Evolutionary conservation across 2,113 vertebrate species (phyloP).

Genomic region (Silurus meridionalis): DNA sequence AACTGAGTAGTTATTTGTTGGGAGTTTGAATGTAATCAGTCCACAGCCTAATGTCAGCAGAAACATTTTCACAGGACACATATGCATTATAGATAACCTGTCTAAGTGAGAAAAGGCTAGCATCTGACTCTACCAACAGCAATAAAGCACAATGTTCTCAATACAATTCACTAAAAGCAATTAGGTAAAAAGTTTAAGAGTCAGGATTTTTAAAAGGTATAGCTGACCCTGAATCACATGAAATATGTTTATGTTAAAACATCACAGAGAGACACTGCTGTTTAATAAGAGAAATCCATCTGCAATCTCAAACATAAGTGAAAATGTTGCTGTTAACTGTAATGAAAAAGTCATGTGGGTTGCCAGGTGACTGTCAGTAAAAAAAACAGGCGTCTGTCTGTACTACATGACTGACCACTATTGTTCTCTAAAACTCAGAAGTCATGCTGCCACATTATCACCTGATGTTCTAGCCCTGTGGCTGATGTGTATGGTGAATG

Average conservation of each 20-base stretch:
- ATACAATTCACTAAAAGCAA: not conserved
- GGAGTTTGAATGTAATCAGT: slow-evolving; percentile 1
- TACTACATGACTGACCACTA: not conserved
- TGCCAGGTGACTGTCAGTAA: not conserved
- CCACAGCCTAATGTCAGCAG: not conserved
- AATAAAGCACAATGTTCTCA: slow-evolving; percentile 4
- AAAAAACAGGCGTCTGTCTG: not conserved
- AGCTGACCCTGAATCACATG: not conserved
- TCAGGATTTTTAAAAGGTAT: not conserved
- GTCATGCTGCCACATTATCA: slow-evolving; percentile 23
- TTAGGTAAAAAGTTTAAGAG: not conserved
- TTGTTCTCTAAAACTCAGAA: not conserved
- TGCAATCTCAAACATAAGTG: not conserved
- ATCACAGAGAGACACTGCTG: not conserved
- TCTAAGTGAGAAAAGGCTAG: slow-evolving; percentile 19
- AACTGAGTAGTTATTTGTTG: slow-evolving; percentile 8
- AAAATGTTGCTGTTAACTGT: not conserved
- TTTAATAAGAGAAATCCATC: not conserved
- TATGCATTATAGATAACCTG: slow-evolving; percentile 19
- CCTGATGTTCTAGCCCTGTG: slow-evolving; percentile 9
- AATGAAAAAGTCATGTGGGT: not conserved
- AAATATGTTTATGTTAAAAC: not conserved
- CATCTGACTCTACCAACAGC: not conserved
- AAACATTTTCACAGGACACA: not conserved
- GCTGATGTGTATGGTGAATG: not conserved